phyloP scores from a whole-genome alignment of 2,888 invertebrate species.

The Chrysolina haemoptera region DNA sequence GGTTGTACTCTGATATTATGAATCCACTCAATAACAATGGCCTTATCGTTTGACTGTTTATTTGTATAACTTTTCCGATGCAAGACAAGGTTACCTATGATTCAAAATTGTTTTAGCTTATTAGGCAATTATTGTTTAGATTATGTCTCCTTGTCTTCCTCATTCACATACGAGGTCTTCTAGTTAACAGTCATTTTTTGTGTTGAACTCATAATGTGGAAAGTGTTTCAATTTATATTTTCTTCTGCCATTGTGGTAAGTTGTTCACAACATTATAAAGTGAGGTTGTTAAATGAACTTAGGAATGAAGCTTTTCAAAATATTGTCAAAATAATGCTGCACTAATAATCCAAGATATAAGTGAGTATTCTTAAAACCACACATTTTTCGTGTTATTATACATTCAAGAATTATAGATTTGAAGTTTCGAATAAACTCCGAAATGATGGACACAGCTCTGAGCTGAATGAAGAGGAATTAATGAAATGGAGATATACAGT shows the following conservation, averaged over 20 bases:
- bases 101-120: conserved; percentile 33
- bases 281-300: too few species aligned
- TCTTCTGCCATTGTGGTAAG: background rate
- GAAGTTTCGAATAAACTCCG: too few species aligned
- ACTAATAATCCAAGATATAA: too few species aligned
- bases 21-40: background rate
- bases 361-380: too few species aligned
- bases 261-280: background rate
- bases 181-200: background rate
- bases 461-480: too few species aligned
- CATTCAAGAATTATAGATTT: too few species aligned
- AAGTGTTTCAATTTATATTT: background rate
- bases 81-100: conserved; percentile 40
- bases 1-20: background rate
- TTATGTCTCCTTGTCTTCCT: conserved; percentile 3
- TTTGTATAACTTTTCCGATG: conserved; percentile 31
- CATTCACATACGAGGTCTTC: background rate
- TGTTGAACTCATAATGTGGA: background rate
- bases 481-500: too few species aligned
- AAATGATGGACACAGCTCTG: too few species aligned
- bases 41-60: conserved; percentile 14
- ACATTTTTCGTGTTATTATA: too few species aligned
- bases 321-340: too few species aligned
- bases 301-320: too few species aligned
- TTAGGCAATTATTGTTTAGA: conserved; percentile 33